Evolutionary conservation across 2,888 invertebrate genomes (phyloP), one percentile per base, ranked within the genome.

Genomic region (Ophion costatus): DNA sequence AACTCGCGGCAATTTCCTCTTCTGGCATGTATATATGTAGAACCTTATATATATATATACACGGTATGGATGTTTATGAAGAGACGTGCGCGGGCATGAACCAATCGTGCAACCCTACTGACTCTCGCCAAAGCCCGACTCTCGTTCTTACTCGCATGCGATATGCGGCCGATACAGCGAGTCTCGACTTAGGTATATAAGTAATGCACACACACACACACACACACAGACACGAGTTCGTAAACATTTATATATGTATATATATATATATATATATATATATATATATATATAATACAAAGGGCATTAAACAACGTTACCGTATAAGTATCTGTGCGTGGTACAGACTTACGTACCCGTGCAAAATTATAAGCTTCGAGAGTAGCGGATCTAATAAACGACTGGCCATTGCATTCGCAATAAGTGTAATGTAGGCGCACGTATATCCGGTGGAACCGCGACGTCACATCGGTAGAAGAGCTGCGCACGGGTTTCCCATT

Each of bases 301-400:
- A 63, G 38, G 79, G 61, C 57, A 77, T 66, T 17, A 67, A 66
- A 67, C 67, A 67, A 79, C 79, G 20, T 57, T 75, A 51, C 38
- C 29, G 38, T 14, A 56, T 56, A 24, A 33, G 63, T 77, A 78
- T 38, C 63, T 76, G 63, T 61, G 59, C 10, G 67, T 42, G 51
- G 64, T 66, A 66, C 66, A 56, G 20, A 56, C 78, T 63, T 71
- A 59, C 56, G 64, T 70, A 70, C 76, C 51, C 73, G 70, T 66
- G 77, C 24, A 81, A 88, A 87, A 88, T 87, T 85, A 87, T 85
- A 81, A 88, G 85, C 84, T 80, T 75, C 82, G 85, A 80, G 84
- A 80, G 85, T 90, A 88, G 92, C 92, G 92, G 90, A 92, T 92
- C 92, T 93, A 92, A 92, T 91, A 91, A 92, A 92, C 88, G 89